A percentile compares a stretch with the other conserved stretches of the same genome.
Conservation (phyloP, 2,113 vertebrate species). For the Psilopogon haemacephalus region DNA sequence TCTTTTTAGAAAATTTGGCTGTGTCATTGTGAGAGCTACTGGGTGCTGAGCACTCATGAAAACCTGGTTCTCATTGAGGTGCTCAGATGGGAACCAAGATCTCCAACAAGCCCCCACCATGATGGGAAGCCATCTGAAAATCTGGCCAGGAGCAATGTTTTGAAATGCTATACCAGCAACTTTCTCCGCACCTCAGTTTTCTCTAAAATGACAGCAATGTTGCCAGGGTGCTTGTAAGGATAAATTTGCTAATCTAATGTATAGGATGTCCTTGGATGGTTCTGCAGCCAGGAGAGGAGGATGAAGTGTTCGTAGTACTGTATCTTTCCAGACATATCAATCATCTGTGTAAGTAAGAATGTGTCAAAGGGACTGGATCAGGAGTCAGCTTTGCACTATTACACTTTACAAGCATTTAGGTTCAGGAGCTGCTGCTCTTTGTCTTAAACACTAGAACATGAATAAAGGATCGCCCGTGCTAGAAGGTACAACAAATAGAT, state of each 20-base stretch:
- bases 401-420: neutral
- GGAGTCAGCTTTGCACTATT: neutral
- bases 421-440: neutral
- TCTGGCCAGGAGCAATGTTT: neutral
- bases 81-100: neutral
- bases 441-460: neutral
- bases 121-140: neutral
- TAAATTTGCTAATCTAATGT: constrained; percentile 30
- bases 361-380: neutral
- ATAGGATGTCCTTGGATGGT: constrained; percentile 9
- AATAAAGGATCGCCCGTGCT: neutral
- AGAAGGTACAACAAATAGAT: neutral
- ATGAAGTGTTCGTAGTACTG: neutral
- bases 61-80: constrained; percentile 35
- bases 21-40: neutral
- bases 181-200: constrained; percentile 21
- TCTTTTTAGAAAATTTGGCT: constrained; percentile 25
- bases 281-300: neutral
- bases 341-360: neutral
- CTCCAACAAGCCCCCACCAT: neutral
- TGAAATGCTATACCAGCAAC: neutral
- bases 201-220: neutral
- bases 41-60: neutral
- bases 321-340: constrained; percentile 23
- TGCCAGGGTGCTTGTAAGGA: constrained; percentile 27